Evolutionary conservation across 1,140 invertebrate genomes (phyloP).

Genomic region (Drosophila paulistorum): DNA sequence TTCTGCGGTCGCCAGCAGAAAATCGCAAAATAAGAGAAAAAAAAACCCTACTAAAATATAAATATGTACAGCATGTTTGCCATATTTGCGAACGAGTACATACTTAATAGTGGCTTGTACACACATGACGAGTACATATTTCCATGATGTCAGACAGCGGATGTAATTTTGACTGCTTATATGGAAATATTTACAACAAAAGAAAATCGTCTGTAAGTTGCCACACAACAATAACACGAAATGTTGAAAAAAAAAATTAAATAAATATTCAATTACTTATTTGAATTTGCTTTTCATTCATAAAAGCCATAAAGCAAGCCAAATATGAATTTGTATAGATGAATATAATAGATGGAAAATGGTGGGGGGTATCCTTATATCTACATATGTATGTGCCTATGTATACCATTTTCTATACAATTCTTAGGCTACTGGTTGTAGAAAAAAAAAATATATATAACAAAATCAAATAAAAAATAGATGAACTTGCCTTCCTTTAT

Average conservation of each 20-base stretch:
- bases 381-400: neutral
- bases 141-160: constrained; percentile 39
- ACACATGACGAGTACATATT: neutral
- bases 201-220: constrained; percentile 23
- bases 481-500: constrained; percentile 57
- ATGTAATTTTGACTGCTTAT: constrained; percentile 45
- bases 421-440: constrained; percentile 53
- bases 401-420: constrained; percentile 23
- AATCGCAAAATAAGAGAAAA: constrained; percentile 20
- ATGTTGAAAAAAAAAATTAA: constrained; percentile 42
- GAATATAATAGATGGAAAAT: constrained; percentile 29
- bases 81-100: neutral
- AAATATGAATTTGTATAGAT: constrained; percentile 30
- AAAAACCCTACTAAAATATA: constrained; percentile 12
- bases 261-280: constrained; percentile 75
- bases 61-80: neutral
- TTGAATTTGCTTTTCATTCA: constrained; percentile 13
- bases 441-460: neutral
- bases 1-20: constrained; percentile 46
- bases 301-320: constrained; percentile 30
- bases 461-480: constrained; percentile 65
- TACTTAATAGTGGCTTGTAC: neutral
- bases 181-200: constrained; percentile 36
- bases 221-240: constrained; percentile 31
- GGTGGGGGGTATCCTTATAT: constrained; percentile 18